Conservation (phyloP, 2,888 invertebrate genomes). For the Xestoiulus laeticollis region DNA sequence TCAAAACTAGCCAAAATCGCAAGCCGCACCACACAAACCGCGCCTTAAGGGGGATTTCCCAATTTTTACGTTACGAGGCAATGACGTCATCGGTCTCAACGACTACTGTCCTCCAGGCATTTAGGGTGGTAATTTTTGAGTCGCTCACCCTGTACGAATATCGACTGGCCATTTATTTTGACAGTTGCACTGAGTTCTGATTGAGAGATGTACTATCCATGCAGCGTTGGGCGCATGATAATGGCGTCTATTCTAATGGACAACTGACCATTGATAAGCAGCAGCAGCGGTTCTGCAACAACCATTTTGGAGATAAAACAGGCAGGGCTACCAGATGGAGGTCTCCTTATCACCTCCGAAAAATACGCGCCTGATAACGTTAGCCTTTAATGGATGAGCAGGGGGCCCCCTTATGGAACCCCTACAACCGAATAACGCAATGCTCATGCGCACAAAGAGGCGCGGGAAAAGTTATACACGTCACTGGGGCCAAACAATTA, state of each 20-base stretch:
- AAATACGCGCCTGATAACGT: neutral
- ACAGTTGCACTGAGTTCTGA: neutral
- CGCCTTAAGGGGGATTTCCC: too few species aligned
- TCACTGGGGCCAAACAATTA: too few species aligned
- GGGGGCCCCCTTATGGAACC: neutral
- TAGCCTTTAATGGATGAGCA: neutral
- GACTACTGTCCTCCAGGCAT: too few species aligned
- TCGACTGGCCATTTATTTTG: neutral
- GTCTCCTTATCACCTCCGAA: neutral
- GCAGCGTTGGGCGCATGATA: neutral
- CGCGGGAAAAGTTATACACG: too few species aligned
- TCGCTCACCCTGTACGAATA: neutral
- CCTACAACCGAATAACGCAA: neutral
- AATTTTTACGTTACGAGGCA: too few species aligned
- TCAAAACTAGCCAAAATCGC: too few species aligned
- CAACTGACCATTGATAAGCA: constrained; percentile 9
- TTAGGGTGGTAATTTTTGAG: too few species aligned
- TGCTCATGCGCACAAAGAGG: neutral
- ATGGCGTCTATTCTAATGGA: constrained; percentile 9
- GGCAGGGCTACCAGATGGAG: neutral
- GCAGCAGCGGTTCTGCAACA: neutral
- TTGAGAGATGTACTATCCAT: neutral
- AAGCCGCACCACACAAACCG: too few species aligned
- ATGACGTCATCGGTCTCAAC: too few species aligned
- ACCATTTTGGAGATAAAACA: neutral